phyloP scores from a whole-genome alignment of 2,888 invertebrate genomes.

The Meiosimyza platycephala region DNA sequence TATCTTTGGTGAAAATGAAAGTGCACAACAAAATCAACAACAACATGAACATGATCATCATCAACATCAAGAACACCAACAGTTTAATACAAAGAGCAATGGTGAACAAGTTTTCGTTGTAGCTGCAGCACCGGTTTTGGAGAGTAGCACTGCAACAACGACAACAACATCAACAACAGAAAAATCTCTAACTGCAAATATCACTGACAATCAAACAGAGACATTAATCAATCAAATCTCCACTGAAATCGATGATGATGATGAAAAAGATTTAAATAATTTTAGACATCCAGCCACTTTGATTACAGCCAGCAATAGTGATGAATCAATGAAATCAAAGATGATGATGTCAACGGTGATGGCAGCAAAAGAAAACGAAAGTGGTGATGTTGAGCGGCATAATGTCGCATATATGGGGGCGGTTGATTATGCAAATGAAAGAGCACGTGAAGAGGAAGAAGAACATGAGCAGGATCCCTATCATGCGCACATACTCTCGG shows the following conservation, averaged over 20 bases:
- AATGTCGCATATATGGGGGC: background rate
- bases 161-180: constrained; percentile 48
- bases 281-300: constrained; percentile 62
- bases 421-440: constrained; percentile 36
- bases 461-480: constrained; percentile 60
- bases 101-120: too few species aligned
- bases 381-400: constrained; percentile 33
- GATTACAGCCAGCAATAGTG: constrained; percentile 60
- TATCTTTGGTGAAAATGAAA: constrained; percentile 39
- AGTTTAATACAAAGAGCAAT: background rate
- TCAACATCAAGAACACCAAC: background rate
- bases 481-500: constrained; percentile 63
- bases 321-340: constrained; percentile 48
- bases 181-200: constrained; percentile 37
- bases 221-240: constrained; percentile 58
- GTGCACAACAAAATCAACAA: background rate
- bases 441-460: background rate
- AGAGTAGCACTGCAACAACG: background rate
- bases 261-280: constrained; percentile 61
- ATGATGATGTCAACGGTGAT: constrained; percentile 37
- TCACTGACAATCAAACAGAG: constrained; percentile 49
- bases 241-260: constrained; percentile 58
- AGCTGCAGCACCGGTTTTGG: background rate
- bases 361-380: constrained; percentile 39
- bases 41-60: background rate